Evolutionary conservation across 2,888 invertebrate genomes (phyloP).

Genomic region (Phaedon cochleariae): DNA sequence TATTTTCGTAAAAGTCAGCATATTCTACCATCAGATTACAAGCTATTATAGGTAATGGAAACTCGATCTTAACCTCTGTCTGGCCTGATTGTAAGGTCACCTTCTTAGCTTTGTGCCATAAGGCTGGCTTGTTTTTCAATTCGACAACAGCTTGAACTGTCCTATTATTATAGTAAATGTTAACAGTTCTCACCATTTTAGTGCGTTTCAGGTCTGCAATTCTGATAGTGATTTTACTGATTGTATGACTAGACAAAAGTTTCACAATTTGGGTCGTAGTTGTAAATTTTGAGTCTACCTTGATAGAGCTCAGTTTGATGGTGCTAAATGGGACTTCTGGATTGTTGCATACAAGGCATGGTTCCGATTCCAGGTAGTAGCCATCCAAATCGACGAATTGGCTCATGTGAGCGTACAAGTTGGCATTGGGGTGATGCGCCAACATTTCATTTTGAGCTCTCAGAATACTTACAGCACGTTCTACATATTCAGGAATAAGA

Average conservation of each 20-base stretch:
- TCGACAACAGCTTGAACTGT: constrained; percentile 97
- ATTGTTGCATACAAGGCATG: constrained; percentile 97
- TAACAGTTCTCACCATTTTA: constrained; percentile 96
- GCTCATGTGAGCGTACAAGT: constrained; percentile 88
- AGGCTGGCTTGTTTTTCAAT: constrained; percentile 91
- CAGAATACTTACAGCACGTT: constrained; percentile 85
- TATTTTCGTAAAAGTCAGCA: constrained; percentile 96
- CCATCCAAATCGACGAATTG: constrained; percentile 97
- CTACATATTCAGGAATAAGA: constrained; percentile 75
- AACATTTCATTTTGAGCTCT: constrained; percentile 89
- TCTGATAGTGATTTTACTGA: constrained; percentile 90
- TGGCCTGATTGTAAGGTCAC: constrained; percentile 90
- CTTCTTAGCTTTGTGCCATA: constrained; percentile 98
- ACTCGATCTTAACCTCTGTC: constrained; percentile 96
- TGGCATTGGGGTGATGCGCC: constrained; percentile 92
- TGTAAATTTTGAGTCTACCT: constrained; percentile 96
- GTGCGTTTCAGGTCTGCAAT: constrained; percentile 95
- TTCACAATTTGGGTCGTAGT: constrained; percentile 98
- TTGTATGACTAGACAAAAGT: constrained; percentile 92
- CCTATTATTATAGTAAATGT: constrained; percentile 96
- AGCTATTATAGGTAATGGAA: constrained; percentile 95
- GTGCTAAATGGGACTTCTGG: constrained; percentile 93
- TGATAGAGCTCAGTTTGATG: constrained; percentile 91
- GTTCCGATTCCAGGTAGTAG: constrained; percentile 95
- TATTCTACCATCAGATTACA: constrained; percentile 99